Evolutionary conservation across 2,113 vertebrate species (phyloP).

Genomic region (Chaetodon auriga): DNA sequence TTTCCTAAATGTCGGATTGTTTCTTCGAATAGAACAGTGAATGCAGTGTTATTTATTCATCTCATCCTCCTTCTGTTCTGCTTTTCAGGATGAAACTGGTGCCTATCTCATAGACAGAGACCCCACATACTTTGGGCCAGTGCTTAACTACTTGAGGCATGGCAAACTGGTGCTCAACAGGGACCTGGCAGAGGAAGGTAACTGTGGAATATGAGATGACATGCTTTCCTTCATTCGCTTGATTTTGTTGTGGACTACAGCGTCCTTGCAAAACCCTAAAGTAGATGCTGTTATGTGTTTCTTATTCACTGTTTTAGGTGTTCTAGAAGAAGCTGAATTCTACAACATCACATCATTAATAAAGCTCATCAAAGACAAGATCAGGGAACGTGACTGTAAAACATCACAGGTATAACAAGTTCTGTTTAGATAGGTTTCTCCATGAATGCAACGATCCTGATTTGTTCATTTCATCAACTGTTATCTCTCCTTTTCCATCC

Average conservation of each 20-base stretch:
- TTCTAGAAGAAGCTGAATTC: slow-evolving; percentile 98
- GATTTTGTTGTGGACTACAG: no score
- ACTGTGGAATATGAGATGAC: slow-evolving; percentile 5
- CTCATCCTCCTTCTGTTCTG: slow-evolving; percentile 3
- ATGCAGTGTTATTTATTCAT: background rate
- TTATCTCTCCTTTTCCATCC: background rate
- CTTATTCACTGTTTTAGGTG: slow-evolving; percentile 82
- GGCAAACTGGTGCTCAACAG: slow-evolving; percentile 98
- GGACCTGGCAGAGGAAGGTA: slow-evolving; percentile 98
- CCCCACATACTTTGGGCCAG: slow-evolving; percentile 96
- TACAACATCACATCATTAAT: slow-evolving; percentile 99
- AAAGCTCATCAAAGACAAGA: slow-evolving; percentile 97
- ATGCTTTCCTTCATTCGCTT: background rate
- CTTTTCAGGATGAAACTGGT: slow-evolving; percentile 93
- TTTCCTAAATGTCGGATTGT: background rate
- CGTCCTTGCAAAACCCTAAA: no score
- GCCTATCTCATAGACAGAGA: slow-evolving; percentile 99
- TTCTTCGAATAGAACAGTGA: background rate
- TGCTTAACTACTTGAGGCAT: slow-evolving; percentile 97
- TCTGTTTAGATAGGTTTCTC: background rate
- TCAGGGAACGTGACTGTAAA: slow-evolving; percentile 97
- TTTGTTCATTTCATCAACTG: background rate
- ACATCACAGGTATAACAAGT: slow-evolving; percentile 85
- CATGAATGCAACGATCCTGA: background rate
- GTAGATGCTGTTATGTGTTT: background rate